Conservation (phyloP, 1,140 invertebrate genomes). For the Cyrtorhinus lividipennis region DNA sequence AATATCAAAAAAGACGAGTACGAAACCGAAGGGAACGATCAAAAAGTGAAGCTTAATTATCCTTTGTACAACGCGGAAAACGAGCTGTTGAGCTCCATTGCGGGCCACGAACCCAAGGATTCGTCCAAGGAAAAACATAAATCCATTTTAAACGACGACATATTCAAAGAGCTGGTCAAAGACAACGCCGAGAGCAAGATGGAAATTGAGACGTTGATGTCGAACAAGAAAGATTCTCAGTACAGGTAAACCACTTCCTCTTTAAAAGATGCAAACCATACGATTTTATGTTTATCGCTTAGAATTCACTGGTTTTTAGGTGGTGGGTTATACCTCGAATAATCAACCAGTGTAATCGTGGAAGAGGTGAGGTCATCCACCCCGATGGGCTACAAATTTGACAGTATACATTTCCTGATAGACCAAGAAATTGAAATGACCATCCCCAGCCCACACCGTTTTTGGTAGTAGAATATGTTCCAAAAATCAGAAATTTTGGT, state of each 20-base stretch:
- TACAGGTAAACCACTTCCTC: too few species aligned
- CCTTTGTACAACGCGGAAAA: conserved; percentile 10
- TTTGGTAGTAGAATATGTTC: too few species aligned
- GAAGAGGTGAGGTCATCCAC: too few species aligned
- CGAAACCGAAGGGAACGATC: conserved; percentile 3
- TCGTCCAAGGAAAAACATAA: not conserved
- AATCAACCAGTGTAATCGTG: too few species aligned
- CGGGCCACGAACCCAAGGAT: not conserved
- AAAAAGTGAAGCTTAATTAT: conserved; percentile 17
- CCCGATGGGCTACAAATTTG: too few species aligned
- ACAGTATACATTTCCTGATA: too few species aligned
- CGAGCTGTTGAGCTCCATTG: conserved; percentile 1
- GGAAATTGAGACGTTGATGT: conserved; percentile 4
- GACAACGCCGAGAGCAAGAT: conserved; percentile 10
- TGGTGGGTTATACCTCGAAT: too few species aligned
- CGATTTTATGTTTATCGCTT: not conserved
- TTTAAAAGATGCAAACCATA: too few species aligned
- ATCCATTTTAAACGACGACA: not conserved
- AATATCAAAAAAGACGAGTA: conserved; percentile 17
- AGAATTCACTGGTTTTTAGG: too few species aligned
- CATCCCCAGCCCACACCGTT: too few species aligned
- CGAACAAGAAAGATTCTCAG: conserved; percentile 10
- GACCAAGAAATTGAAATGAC: too few species aligned
- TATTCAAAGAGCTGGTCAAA: conserved; percentile 14
- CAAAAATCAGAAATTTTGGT: too few species aligned